Percentiles rank a stretch among this genome's conserved stretches.
Conservation (phyloP, 2,888 invertebrate species). For the Drymonia ruficornis region DNA sequence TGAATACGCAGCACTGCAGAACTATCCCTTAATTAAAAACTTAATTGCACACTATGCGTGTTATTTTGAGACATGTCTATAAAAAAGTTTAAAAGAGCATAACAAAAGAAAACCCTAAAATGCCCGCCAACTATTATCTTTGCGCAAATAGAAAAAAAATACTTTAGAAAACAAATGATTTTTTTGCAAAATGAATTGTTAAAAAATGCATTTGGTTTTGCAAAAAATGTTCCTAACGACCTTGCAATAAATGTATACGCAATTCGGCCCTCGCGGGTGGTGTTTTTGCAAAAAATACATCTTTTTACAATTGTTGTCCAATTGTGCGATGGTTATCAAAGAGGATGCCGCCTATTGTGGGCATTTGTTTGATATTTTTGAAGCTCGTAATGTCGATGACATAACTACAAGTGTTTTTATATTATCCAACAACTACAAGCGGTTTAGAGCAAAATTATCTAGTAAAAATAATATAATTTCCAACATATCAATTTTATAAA, state of each 20-base stretch:
- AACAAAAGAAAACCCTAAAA: constrained; percentile 49
- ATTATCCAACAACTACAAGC: not conserved
- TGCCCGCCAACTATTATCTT: constrained; percentile 47
- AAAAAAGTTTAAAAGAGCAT: constrained; percentile 10
- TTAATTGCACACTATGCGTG: not conserved
- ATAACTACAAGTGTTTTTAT: constrained; percentile 5
- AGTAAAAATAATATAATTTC: constrained; percentile 4
- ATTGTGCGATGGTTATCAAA: constrained; percentile 50
- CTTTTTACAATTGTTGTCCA: constrained; percentile 42
- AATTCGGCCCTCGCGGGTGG: constrained; percentile 54
- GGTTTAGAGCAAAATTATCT: not conserved
- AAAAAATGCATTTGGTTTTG: constrained; percentile 56
- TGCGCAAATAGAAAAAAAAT: constrained; percentile 63
- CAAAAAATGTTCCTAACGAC: constrained; percentile 53
- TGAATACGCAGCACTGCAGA: too few relatives aligned
- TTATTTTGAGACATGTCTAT: not conserved
- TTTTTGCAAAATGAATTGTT: constrained; percentile 67
- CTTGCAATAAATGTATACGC: constrained; percentile 43
- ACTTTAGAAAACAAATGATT: constrained; percentile 51
- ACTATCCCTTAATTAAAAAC: too few relatives aligned
- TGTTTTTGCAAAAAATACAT: constrained; percentile 39
- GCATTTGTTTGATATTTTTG: constrained; percentile 1
- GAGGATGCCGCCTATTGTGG: constrained; percentile 45
- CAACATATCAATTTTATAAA: too few relatives aligned
- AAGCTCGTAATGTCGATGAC: constrained; percentile 23